Base-by-base conservation (phyloP, 1,140 invertebrate genomes). In the Microplitis mediator region DNA sequence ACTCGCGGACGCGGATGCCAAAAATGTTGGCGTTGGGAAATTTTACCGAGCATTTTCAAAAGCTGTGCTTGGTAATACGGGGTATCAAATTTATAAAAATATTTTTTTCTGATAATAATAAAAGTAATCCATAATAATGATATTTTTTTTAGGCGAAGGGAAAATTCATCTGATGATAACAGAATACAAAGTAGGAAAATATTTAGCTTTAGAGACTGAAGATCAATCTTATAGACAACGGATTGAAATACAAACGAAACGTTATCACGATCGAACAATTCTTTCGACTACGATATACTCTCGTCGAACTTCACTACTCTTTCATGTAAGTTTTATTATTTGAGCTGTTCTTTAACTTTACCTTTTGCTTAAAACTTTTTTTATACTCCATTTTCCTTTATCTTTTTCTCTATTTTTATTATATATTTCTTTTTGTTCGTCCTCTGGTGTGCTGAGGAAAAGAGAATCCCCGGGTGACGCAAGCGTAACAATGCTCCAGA, bases 1-100 rank as follows among this genome's bases (percentile, higher is more conserved):
- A 72, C 63, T 84, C 39, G 78, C 73, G 65, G 81, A 82, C 76
- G 79, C 82, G 13, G 80, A 84, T 65, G 66, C 72, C 1, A 73
- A 77, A 73, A 76, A 78, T 31, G 68, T 80, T 11, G 67, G 65
- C 1, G 54, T 35, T 8, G 79, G 81, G 23, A 82, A 84, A 68
- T 78, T 76, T 6, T 84, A 79, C 68, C 75, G 65, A 8, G 80
- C 79, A 6, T 62, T 78, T n/a, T 71, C 78, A 9, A 74, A 75
- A 11, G 35, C 80, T 3, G 76, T 51, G 6, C 4, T 65, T 78
- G 5, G 36, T 81, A 63, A 61, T 81, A 63, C 79, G 5, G 9
- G 52, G 81, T 82, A 77, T 76, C 61, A 56, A 39, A 35, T 45
- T 52, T 23, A 8, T 1, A 36, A 14, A 13, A 50, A 50, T 61